Percentiles rank a stretch among this genome's conserved stretches.
Conservation (phyloP, 2,888 invertebrate genomes). For the Fissipunctia ypsillon region DNA sequence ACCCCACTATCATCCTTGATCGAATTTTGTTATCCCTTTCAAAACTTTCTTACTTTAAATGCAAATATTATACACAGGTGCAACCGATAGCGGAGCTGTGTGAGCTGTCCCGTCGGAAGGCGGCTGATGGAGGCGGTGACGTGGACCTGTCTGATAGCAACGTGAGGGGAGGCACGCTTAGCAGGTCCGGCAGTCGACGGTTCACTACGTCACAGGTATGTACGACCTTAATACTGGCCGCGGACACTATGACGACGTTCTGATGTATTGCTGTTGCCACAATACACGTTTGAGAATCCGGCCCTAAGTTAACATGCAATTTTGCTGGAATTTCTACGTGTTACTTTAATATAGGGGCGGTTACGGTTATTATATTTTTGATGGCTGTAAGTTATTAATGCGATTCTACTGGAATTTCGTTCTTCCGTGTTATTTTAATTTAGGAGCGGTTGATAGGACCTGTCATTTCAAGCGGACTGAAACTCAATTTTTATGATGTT, state of each 20-base stretch:
- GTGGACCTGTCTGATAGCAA: slow-evolving; percentile 93
- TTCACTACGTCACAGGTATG: slow-evolving; percentile 92
- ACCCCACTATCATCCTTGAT: background rate
- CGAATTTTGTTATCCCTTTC: background rate
- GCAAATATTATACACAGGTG: slow-evolving; percentile 91
- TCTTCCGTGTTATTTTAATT: background rate
- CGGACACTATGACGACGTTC: too few species aligned
- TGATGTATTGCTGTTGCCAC: background rate
- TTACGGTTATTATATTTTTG: background rate
- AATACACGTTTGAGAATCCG: background rate
- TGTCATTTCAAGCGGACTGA: background rate
- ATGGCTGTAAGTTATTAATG: background rate
- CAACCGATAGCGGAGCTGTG: slow-evolving; percentile 98
- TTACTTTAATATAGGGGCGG: background rate
- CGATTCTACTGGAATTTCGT: background rate
- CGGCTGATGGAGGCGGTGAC: slow-evolving; percentile 91
- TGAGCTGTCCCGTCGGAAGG: slow-evolving; percentile 95
- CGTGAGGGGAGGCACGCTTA: slow-evolving; percentile 93
- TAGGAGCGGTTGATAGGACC: background rate
- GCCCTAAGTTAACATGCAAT: background rate
- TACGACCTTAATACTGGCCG: slow-evolving; percentile 31
- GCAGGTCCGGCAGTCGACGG: slow-evolving; percentile 95
- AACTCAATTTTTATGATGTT: background rate
- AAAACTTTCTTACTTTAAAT: slow-evolving; percentile 21
- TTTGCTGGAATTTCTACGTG: background rate